phyloP scores from a whole-genome alignment of 2,797 vertebrate genomes.

The Sebastes vulpes region DNA sequence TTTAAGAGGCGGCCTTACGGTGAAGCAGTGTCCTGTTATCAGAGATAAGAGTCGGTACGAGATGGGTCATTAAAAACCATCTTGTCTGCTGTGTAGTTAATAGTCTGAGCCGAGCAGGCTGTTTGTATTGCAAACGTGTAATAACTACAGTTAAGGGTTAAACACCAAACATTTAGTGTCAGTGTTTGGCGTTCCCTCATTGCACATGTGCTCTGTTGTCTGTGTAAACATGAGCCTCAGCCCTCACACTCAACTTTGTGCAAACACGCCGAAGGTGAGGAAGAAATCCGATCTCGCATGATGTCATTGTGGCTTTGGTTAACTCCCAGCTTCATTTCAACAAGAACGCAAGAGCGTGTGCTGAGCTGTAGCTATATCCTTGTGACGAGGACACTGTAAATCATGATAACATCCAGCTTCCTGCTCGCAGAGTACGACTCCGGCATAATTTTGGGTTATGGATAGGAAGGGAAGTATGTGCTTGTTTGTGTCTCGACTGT shows the following conservation, averaged over 20 bases:
- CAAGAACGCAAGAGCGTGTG: neutral
- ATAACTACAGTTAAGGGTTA: slow-evolving; percentile 30
- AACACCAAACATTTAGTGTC: slow-evolving; percentile 31
- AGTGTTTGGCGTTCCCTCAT: slow-evolving; percentile 44
- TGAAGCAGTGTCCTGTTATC: slow-evolving; percentile 32
- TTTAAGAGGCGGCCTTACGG: neutral
- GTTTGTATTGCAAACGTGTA: slow-evolving; percentile 58
- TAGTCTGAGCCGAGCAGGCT: slow-evolving; percentile 14
- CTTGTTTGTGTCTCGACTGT: slow-evolving; percentile 58
- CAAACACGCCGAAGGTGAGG: slow-evolving; percentile 50
- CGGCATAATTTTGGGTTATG: slow-evolving; percentile 51
- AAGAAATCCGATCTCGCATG: slow-evolving; percentile 46
- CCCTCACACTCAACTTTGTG: slow-evolving; percentile 41
- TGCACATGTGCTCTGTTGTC: slow-evolving; percentile 42
- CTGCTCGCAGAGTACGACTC: slow-evolving; percentile 40
- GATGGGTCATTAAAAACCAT: slow-evolving; percentile 14
- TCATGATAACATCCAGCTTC: slow-evolving; percentile 46
- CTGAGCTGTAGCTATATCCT: slow-evolving; percentile 15
- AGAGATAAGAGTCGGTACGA: neutral
- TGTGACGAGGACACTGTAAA: slow-evolving; percentile 45
- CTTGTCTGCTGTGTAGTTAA: neutral
- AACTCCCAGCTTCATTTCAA: slow-evolving; percentile 37
- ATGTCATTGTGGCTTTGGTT: slow-evolving; percentile 47
- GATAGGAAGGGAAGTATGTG: slow-evolving; percentile 48
- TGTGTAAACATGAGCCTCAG: slow-evolving; percentile 48